Conservation (phyloP, 1,140 invertebrate species). For the Euborellia annulipes region DNA sequence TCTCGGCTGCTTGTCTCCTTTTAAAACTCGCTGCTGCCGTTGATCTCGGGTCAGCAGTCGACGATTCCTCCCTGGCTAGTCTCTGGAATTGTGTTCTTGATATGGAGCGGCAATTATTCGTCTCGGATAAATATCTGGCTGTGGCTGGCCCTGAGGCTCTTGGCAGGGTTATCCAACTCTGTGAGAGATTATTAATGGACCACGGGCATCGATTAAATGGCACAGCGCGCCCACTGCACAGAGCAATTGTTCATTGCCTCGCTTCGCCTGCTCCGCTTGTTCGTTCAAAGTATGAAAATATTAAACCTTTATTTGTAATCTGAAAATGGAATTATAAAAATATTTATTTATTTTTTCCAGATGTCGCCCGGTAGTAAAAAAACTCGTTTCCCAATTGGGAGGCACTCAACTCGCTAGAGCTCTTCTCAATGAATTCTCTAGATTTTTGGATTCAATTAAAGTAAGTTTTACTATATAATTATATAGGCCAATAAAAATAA, state of each 20-base stretch:
- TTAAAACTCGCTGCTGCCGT: slow-evolving; percentile 42
- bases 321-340: slow-evolving; percentile 25
- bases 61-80: too few relatives aligned
- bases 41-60: too few relatives aligned
- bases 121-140: slow-evolving; percentile 64
- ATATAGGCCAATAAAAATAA: slow-evolving; percentile 18
- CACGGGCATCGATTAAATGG: slow-evolving; percentile 40
- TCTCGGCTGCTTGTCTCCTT: slow-evolving; percentile 57
- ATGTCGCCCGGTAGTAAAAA: slow-evolving; percentile 18
- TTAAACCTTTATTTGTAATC: slow-evolving; percentile 23
- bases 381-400: slow-evolving; percentile 22
- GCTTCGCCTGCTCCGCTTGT: slow-evolving; percentile 26
- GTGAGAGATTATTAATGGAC: slow-evolving; percentile 43
- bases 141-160: slow-evolving; percentile 51
- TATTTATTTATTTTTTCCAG: too few relatives aligned
- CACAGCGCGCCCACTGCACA: slow-evolving; percentile 37
- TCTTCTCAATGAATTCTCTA: slow-evolving; percentile 41
- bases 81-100: slow-evolving; percentile 56
- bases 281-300: too few relatives aligned
- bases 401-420: slow-evolving; percentile 29
- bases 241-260: slow-evolving; percentile 44
- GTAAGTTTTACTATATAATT: slow-evolving; percentile 26
- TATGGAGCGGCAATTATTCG: slow-evolving; percentile 60
- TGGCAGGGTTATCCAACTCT: slow-evolving; percentile 41
- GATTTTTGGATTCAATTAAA: too few relatives aligned